A percentile compares a stretch with the other conserved stretches of the same genome.
Evolutionary conservation across 2,888 invertebrate genomes (phyloP).

Genomic region (Pheosia gnoma): DNA sequence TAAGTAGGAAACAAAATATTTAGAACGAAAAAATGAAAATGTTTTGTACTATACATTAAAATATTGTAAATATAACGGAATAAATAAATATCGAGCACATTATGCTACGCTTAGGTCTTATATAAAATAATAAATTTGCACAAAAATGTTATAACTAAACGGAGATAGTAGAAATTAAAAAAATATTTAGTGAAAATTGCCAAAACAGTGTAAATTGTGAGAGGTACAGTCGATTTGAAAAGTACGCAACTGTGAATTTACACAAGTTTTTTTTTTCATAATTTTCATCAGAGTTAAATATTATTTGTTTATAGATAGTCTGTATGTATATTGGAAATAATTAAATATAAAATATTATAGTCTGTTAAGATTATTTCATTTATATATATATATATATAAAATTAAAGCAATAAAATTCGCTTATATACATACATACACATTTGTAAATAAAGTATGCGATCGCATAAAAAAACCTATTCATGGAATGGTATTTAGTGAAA

Average conservation of each 20-base stretch:
- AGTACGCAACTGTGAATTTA: conserved; percentile 18
- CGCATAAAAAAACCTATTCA: conserved; percentile 51
- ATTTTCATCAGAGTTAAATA: conserved; percentile 24
- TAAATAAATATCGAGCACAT: conserved; percentile 50
- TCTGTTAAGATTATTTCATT: conserved; percentile 17
- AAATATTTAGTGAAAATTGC: conserved; percentile 46
- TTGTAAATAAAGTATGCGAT: conserved; percentile 50
- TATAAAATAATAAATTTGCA: conserved; percentile 47
- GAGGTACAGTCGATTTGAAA: conserved; percentile 39
- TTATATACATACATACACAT: conserved; percentile 44
- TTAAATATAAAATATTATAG: conserved; percentile 21
- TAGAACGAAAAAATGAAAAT: conserved; percentile 51
- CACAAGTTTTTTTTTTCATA: conserved; percentile 25
- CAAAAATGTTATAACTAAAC: conserved; percentile 41
- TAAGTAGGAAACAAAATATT: conserved; percentile 70
- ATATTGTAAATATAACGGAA: conserved; percentile 53
- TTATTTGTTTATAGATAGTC: conserved; percentile 36
- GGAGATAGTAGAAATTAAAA: conserved; percentile 30
- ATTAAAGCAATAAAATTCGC: conserved; percentile 73
- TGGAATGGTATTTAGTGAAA: conserved; percentile 52
- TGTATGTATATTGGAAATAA: conserved; percentile 44
- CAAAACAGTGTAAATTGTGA: conserved; percentile 38
- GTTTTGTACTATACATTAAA: conserved; percentile 67
- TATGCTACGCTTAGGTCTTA: conserved; percentile 64
- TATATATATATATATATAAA: conserved; percentile 30